phyloP scores from a whole-genome alignment of 1,140 invertebrate genomes.

The Euwallacea similis region DNA sequence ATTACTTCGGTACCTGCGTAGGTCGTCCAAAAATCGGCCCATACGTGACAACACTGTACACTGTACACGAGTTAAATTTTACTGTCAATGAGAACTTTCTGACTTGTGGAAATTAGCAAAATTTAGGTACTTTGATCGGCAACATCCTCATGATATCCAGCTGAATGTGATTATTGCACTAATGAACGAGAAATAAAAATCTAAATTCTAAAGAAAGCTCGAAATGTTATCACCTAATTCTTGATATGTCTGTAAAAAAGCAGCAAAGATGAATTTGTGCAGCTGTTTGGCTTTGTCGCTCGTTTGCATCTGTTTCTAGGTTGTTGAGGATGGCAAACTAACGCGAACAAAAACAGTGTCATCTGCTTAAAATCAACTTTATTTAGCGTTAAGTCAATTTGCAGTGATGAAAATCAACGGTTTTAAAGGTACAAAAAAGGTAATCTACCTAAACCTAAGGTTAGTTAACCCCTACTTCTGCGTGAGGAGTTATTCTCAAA shows the following conservation, averaged over 20 bases:
- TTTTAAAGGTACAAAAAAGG: conserved; percentile 23
- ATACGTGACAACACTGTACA: conserved; percentile 39
- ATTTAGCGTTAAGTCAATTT: conserved; percentile 25
- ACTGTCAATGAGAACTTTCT: conserved; percentile 8
- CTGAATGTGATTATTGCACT: too few relatives aligned
- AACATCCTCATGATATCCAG: too few relatives aligned
- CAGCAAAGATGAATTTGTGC: too few relatives aligned
- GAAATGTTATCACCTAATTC: too few relatives aligned
- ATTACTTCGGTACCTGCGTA: conserved; percentile 42
- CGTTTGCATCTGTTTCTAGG: conserved; percentile 1
- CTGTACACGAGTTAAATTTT: conserved; percentile 37
- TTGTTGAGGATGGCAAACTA: conserved; percentile 16
- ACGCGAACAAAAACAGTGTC: conserved; percentile 23
- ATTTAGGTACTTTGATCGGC: too few relatives aligned
- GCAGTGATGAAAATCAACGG: conserved; percentile 26
- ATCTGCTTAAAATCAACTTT: conserved; percentile 27
- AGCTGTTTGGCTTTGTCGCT: not conserved
- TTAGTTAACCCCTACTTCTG: not conserved
- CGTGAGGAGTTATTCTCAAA: too few relatives aligned
- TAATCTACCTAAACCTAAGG: conserved; percentile 26
- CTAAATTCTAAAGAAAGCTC: too few relatives aligned
- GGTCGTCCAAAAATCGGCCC: conserved; percentile 37
- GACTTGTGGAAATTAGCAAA: too few relatives aligned
- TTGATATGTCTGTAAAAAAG: too few relatives aligned
- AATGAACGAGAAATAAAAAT: too few relatives aligned